A percentile compares a stretch with the other conserved stretches of the same genome.
These are phyloP conservation scores for Palythoa heliodiscus DNA, from an alignment of 92 coral and sea anemone genomes.

Conservation along the genomic window DNA sequence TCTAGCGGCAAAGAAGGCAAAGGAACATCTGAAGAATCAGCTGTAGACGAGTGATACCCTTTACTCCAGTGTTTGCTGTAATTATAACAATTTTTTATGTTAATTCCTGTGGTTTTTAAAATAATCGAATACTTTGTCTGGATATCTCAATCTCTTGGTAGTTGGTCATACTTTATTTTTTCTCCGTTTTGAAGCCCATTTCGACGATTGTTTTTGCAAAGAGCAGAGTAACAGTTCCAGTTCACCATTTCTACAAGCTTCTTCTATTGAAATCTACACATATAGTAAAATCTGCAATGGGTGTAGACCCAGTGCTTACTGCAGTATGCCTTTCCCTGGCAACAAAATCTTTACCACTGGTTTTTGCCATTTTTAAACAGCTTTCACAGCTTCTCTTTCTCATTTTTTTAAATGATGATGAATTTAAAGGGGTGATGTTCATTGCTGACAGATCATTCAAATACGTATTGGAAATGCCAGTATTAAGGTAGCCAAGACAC, in stretches of 20 bases:
- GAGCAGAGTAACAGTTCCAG: not conserved
- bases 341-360: slow-evolving; percentile 11
- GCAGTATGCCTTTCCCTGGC: slow-evolving; percentile 27
- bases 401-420: slow-evolving; percentile 44
- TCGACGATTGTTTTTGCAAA: not conserved
- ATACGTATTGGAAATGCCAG: slow-evolving; percentile 49
- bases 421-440: slow-evolving; percentile 29
- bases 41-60: not conserved
- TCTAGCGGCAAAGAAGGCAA: not conserved
- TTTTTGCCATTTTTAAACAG: slow-evolving; percentile 32
- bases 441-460: slow-evolving; percentile 44
- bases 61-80: not conserved
- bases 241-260: not conserved
- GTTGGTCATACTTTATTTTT: not conserved
- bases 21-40: not conserved
- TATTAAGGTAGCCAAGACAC: slow-evolving; percentile 42
- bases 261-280: not conserved
- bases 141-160: not conserved
- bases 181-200: not conserved
- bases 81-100: not conserved
- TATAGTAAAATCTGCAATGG: not conserved
- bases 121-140: not conserved
- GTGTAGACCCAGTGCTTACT: slow-evolving; percentile 6
- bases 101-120: slow-evolving; percentile 1
- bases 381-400: slow-evolving; percentile 52